Evolutionary conservation across 1,140 invertebrate genomes (phyloP), one percentile per base, ranked within the genome.

Genomic region (Copidosoma floridanum): DNA sequence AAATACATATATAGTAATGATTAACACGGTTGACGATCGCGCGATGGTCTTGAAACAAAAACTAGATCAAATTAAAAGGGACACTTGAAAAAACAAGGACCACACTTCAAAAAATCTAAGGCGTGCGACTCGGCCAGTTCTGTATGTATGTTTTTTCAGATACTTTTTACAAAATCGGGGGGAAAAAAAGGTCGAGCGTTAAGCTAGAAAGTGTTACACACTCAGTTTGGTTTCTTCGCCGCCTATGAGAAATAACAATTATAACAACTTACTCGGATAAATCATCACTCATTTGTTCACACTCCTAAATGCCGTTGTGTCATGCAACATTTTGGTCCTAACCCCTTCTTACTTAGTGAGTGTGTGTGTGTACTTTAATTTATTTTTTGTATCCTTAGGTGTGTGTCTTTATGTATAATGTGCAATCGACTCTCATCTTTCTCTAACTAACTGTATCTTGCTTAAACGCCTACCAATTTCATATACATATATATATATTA

Each of bases 401-500:
- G n/a, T n/a, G n/a, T n/a, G n/a, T n/a, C n/a, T 43, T 16, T 43
- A 21, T 43, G 18, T 43, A 20, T 43, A 3, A 12, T 21, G 26
- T 57, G 14, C 24, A 23, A 57, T 38, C 44, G 41, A 57, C 23
- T 55, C 40, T 43, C 20, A 46, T 29, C 16, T 46, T 59, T 59
- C 48, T 54, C 59, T 63, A 56, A n/a, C n/a, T n/a, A n/a, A n/a
- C n/a, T n/a, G n/a, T 64, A 65, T 59, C 64, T 61, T 63, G 65
- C 47, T 67, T 70, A 72, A n/a, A n/a, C 26, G 48, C n/a, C 67
- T 68, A 72, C 55, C 61, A 62, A 68, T n/a, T n/a, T n/a, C n/a
- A n/a, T n/a, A n/a, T n/a, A n/a, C n/a, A n/a, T n/a, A n/a, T n/a
- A 74, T 73, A 78, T 80, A 79, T 79, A 77, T 80, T 79, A 78